Base-by-base conservation (phyloP, 2,797 vertebrate genomes). In the Ceyx erithaca region DNA sequence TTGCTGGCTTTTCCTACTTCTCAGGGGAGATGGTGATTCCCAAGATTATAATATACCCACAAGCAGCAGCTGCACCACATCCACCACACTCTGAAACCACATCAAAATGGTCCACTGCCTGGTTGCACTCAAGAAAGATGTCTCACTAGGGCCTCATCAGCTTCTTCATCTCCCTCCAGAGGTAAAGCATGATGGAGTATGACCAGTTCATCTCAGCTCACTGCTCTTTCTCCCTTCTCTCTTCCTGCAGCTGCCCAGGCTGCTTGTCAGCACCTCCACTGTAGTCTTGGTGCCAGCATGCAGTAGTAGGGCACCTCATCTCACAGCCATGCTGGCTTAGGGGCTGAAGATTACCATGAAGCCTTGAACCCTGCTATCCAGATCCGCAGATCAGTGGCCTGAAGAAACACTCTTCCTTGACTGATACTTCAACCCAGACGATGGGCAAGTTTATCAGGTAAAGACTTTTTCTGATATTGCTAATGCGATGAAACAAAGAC, bases 401-500 rank as follows among this genome's bases (percentile, higher is more conserved):
- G 0, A 58, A 66, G 21, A 40, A 84, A 7, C 6, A 14, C 7
- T 89, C 28, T 52, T 70, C 30, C 30, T 82, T 84, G 41, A 33
- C 35, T 35, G 43, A 33, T 86, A 41, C 19, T 46, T 82, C 64
- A 75, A 23, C 15, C 12, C 59, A 35, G 58, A 55, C 2, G 9
- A 33, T 30, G n/a, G n/a, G 22, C 69, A 71, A 45, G 45, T 84
- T 81, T 51, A 85, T 23, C 43, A 68, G 21, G 55, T 90, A 59
- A 77, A 80, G 58, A 59, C 52, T 69, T 85, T 76, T 91, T 90
- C 69, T 71, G 45, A 67, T 45, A 5, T 82, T 64, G 43, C 37
- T 71, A 72, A 87, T 43, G 21, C 80, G 61, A 82, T 93, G 93
- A 92, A 90, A 92, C 5, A 89, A 90, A 89, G 58, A 75, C 66